These are phyloP conservation scores for Drosophila grimshawi DNA, from an alignment of 1,140 invertebrate genomes.

Conservation along the genomic window DNA sequence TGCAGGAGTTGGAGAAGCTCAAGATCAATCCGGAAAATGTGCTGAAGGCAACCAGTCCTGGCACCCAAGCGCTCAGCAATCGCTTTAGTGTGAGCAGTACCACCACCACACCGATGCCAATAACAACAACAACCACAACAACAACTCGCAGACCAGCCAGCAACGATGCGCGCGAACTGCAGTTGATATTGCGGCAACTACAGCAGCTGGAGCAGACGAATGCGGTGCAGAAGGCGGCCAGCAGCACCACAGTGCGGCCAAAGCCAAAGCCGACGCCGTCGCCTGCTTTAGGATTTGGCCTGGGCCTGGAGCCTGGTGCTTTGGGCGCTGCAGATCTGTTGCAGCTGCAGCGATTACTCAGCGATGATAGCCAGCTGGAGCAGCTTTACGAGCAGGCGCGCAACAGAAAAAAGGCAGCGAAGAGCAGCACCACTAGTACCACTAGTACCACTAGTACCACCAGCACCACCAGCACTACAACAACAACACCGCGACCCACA, in stretches of 20 bases:
- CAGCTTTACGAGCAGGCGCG: slow-evolving; percentile 77
- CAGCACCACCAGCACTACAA: slow-evolving; percentile 18
- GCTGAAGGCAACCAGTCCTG: slow-evolving; percentile 46
- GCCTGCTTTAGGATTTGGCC: not conserved
- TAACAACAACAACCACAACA: slow-evolving; percentile 16
- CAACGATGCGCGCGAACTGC: slow-evolving; percentile 53
- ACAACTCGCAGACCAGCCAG: not conserved
- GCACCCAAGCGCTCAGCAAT: slow-evolving; percentile 49
- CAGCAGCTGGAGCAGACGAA: slow-evolving; percentile 52
- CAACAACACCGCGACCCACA: slow-evolving; percentile 42
- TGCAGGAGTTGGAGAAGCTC: slow-evolving; percentile 77
- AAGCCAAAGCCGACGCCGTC: slow-evolving; percentile 2
- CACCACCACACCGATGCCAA: slow-evolving; percentile 7
- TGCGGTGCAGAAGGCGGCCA: slow-evolving; percentile 24
- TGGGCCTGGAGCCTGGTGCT: slow-evolving; percentile 21
- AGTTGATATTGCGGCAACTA: slow-evolving; percentile 44
- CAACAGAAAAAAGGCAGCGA: slow-evolving; percentile 51
- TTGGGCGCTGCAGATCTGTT: slow-evolving; percentile 54
- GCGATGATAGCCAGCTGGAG: slow-evolving; percentile 73
- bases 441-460: slow-evolving; percentile 37
- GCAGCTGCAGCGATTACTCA: slow-evolving; percentile 70
- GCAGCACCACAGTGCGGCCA: slow-evolving; percentile 26
- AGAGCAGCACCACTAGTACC: slow-evolving; percentile 21
- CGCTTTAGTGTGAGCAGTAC: slow-evolving; percentile 45
- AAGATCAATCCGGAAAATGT: slow-evolving; percentile 75